phyloP scores from a whole-genome alignment of 1,140 invertebrate species.

The Triops longicaudatus region DNA sequence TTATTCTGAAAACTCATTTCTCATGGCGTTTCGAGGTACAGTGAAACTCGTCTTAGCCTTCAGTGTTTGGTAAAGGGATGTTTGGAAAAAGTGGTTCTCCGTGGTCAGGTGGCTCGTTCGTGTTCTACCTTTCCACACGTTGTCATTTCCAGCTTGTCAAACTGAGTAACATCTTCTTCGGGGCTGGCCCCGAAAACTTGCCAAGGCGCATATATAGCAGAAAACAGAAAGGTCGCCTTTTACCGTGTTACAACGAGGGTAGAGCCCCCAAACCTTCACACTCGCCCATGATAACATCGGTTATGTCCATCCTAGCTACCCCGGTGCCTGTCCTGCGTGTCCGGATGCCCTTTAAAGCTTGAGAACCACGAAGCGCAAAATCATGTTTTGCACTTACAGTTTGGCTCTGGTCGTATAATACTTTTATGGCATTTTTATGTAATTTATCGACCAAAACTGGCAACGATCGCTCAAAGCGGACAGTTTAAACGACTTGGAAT shows the following conservation, averaged over 20 bases:
- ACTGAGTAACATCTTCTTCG: constrained; percentile 6
- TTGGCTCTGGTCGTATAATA: too few relatives aligned
- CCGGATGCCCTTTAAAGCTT: not conserved
- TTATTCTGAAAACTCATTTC: not conserved
- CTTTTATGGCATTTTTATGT: too few relatives aligned
- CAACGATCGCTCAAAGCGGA: too few relatives aligned
- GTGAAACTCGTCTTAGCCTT: too few relatives aligned
- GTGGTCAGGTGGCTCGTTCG: constrained; percentile 7
- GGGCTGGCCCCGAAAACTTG: not conserved
- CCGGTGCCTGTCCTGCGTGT: not conserved
- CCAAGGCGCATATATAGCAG: not conserved
- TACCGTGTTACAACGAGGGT: constrained; percentile 2
- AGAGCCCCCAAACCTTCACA: constrained; percentile 3
- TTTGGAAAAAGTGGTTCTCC: not conserved
- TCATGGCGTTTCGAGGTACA: not conserved
- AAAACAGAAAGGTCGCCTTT: constrained; percentile 7
- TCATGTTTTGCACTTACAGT: too few relatives aligned
- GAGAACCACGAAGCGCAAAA: not conserved
- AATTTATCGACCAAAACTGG: too few relatives aligned
- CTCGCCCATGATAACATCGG: constrained; percentile 2
- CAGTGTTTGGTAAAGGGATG: not conserved
- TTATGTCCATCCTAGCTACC: not conserved
- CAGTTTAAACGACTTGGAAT: too few relatives aligned
- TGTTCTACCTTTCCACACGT: constrained; percentile 14
- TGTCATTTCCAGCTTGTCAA: constrained; percentile 15